phyloP scores from a whole-genome alignment of 2,797 vertebrate genomes.

The Enteromius mattozi region DNA sequence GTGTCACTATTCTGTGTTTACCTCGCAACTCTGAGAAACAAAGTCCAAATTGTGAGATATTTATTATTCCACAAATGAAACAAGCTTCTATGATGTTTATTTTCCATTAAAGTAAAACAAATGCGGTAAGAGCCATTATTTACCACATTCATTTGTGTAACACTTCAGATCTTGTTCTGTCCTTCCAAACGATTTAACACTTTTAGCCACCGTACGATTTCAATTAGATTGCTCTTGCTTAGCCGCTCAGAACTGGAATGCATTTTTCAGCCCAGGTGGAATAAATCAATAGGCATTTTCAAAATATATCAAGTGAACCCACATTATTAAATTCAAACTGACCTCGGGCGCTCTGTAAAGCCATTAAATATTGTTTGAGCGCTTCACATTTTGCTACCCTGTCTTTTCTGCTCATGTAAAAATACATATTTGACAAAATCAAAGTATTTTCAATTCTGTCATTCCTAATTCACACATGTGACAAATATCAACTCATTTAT shows the following conservation, averaged over 20 bases:
- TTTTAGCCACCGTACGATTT: slow-evolving; percentile 78
- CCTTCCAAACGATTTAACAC: slow-evolving; percentile 58
- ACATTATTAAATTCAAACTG: slow-evolving; percentile 75
- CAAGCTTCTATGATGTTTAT: not conserved
- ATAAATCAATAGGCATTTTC: slow-evolving; percentile 79
- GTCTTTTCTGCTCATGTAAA: not conserved
- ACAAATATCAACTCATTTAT: not conserved
- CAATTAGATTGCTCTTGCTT: slow-evolving; percentile 83
- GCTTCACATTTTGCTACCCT: not conserved
- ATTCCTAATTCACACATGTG: not conserved
- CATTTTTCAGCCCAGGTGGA: slow-evolving; percentile 78
- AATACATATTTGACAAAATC: slow-evolving; percentile 2
- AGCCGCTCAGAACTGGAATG: slow-evolving; percentile 83
- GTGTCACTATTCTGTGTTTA: not conserved
- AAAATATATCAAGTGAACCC: slow-evolving; percentile 75
- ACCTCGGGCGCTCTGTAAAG: slow-evolving; percentile 58
- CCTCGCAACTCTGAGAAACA: not conserved
- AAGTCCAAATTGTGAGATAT: not conserved
- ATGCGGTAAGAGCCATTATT: not conserved
- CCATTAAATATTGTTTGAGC: slow-evolving; percentile 64
- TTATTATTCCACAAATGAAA: not conserved
- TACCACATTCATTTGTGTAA: slow-evolving; percentile 2
- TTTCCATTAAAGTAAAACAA: not conserved
- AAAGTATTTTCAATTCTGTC: not conserved
- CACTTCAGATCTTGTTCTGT: slow-evolving; percentile 67